Evolutionary conservation across 2,113 vertebrate species (phyloP).

Genomic region (Antechinus stuartii): DNA sequence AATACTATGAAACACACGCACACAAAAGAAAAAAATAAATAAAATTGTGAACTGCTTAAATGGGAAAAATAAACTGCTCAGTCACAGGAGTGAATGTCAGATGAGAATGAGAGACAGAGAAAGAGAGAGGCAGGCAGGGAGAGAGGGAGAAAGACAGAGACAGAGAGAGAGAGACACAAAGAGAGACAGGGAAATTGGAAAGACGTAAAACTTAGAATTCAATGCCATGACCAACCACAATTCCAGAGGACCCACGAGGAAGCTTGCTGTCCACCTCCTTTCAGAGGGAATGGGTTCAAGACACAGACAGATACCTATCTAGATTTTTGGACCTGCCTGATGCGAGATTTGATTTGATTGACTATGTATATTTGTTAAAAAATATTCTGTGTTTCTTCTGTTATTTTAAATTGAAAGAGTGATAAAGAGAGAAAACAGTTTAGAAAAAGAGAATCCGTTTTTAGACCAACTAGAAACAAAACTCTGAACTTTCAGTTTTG

Average conservation of each 20-base stretch:
- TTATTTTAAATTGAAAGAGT: background rate
- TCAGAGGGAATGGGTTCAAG: background rate
- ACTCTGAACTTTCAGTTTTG: background rate
- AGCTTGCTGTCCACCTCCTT: background rate
- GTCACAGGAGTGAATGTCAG: no score
- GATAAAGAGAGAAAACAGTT: background rate
- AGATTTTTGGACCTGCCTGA: background rate
- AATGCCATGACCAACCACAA: background rate
- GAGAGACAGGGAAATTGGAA: background rate
- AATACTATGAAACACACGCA: no score
- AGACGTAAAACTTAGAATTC: background rate
- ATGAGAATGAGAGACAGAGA: no score
- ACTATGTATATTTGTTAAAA: background rate
- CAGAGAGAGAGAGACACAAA: no score
- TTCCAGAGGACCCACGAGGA: background rate
- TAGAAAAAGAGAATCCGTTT: background rate
- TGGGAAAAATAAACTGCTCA: no score
- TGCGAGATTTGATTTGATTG: background rate
- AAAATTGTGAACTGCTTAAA: no score
- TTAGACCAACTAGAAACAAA: background rate
- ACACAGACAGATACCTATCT: background rate
- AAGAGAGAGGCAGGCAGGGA: no score
- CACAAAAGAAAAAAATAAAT: no score
- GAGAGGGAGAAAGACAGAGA: no score
- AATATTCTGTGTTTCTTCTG: background rate